A percentile compares a stretch with the other conserved stretches of the same genome.
These are phyloP conservation scores for Argyra leucocephala DNA, from an alignment of 2,888 invertebrate genomes.

Conservation along the genomic window DNA sequence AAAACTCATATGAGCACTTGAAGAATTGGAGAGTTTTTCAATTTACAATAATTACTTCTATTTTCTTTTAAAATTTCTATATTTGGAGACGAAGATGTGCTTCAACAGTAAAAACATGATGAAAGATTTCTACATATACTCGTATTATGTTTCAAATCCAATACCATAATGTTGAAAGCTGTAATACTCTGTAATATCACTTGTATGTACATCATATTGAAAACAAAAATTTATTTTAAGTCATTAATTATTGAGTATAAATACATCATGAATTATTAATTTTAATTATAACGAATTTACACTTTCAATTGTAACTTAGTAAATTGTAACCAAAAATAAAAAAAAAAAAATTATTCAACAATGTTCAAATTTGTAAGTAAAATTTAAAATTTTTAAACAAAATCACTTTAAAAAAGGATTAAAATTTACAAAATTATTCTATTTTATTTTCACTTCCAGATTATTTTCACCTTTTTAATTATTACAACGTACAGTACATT, in stretches of 20 bases:
- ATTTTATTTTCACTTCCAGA: neutral
- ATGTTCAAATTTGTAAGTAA: neutral
- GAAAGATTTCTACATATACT: neutral
- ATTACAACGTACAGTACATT: neutral
- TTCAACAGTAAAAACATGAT: neutral
- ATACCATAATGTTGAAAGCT: too few relatives aligned
- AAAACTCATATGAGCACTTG: neutral
- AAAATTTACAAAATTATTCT: too few relatives aligned
- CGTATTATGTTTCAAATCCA: too few relatives aligned
- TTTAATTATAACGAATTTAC: neutral
- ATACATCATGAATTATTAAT: neutral
- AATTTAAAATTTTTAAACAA: too few relatives aligned
- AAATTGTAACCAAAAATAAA: neutral
- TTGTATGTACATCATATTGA: too few relatives aligned
- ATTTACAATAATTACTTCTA: too few relatives aligned
- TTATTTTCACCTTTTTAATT: neutral
- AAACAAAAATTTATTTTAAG: neutral
- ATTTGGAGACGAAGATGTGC: neutral
- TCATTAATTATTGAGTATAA: neutral
- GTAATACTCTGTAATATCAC: too few relatives aligned
- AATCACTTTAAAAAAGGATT: too few relatives aligned
- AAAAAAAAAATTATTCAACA: neutral
- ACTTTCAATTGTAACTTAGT: neutral
- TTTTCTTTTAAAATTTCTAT: neutral
- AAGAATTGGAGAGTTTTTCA: neutral